Evolutionary conservation across 2,888 invertebrate genomes (phyloP), one percentile per base, ranked within the genome.

Genomic region (Clitarchus hookeri): DNA sequence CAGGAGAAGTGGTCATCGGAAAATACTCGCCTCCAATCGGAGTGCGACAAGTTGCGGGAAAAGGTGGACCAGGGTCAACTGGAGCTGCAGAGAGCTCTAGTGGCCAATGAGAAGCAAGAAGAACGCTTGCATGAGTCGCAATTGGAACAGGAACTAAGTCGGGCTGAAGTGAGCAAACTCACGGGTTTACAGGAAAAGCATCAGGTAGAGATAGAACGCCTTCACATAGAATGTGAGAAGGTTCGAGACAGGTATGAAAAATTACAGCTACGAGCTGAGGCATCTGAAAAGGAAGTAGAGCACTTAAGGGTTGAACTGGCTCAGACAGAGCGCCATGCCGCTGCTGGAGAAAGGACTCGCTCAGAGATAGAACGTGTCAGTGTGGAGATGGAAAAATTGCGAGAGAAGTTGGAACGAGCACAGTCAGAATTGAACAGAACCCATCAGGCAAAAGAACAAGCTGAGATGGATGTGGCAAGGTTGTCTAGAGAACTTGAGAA

Each of bases 161-260:
- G 96, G 90, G 94, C 95, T 85, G 97, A 97, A 91, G 95, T 96
- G 25, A 93, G 94, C 54, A 97, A 97, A 91, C 92, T 95, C 27
- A 93, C 94, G 88, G 94, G 94, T 79, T 94, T 94, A 79, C 95
- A 97, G 91, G 97, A 97, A 89, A 96, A 96, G 90, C 96, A 96
- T 91, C 93, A 96, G 79, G 92, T 94, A 88, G 97, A 97, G 90
- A 93, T 97, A 89, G 97, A 97, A 91, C 93, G 97, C 83, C 95
- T 97, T 89, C 95, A 96, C 90, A 97, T 97, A 91, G 97, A 97
- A 92, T 95, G 96, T 89, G 97, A 97, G 91, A 97, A 97, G 92
- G 94, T 97, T 88, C 94, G 96, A 89, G 97, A 97, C 90, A 94
- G 97, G 88, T 95, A 97, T 91, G 97, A 97, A 90, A 97, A 97